These are phyloP conservation scores for Bos indicus DNA, from an alignment of 2,113 vertebrate genomes.

Conservation along the genomic window DNA sequence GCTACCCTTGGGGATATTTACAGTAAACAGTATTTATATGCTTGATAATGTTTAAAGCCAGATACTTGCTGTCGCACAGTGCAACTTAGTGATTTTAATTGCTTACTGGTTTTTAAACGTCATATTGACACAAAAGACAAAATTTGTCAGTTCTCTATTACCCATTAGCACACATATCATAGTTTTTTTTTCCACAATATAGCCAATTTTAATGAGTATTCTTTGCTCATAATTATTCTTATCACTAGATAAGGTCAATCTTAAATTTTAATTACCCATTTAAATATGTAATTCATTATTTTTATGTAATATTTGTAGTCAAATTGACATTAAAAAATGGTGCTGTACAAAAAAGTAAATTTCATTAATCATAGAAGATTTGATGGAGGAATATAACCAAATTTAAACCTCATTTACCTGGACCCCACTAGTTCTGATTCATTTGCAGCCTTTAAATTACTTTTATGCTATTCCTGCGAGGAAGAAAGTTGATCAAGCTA, in stretches of 20 bases:
- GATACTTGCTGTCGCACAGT: not conserved
- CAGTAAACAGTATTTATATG: not conserved
- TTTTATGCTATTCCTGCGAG: not conserved
- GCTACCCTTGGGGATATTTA: not conserved
- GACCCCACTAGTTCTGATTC: not conserved
- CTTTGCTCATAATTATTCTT: slow-evolving; percentile 33
- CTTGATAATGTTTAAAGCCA: not conserved
- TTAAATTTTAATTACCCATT: slow-evolving; percentile 33
- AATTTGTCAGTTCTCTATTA: not conserved
- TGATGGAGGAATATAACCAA: not conserved
- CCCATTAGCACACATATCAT: not conserved
- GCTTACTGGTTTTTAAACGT: not conserved
- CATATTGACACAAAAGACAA: not conserved
- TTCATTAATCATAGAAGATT: not conserved
- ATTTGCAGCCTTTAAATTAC: not conserved
- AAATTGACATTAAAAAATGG: not conserved
- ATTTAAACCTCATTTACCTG: not conserved
- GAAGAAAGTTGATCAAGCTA: not conserved
- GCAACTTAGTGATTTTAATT: not conserved
- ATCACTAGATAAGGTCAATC: not conserved
- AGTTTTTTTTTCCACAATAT: not conserved
- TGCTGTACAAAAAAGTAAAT: not conserved
- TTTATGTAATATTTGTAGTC: not conserved
- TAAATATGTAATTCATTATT: slow-evolving; percentile 13
- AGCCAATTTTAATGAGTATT: slow-evolving; percentile 1